Base-by-base conservation (phyloP, 1,140 invertebrate species). In the Danaus plexippus region DNA sequence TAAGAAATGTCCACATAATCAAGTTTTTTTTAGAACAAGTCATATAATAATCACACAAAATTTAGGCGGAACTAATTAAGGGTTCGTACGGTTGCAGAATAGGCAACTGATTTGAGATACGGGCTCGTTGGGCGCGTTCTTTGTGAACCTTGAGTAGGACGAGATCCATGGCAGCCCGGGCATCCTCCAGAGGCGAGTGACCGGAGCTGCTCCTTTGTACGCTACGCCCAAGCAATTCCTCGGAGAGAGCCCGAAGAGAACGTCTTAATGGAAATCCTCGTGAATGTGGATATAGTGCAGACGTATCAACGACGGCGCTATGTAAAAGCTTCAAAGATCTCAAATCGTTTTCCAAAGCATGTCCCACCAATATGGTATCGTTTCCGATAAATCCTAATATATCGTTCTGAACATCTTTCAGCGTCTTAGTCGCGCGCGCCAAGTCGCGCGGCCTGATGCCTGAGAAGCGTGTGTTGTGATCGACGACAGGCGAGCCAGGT, bases 301-400 rank as follows among this genome's bases (percentile, higher is more conserved):
- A 92, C 0, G 96, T 99, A 75, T 99, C 97, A 18, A 99, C 91
- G 9, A 98, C 91, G 1, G 88, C 92, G 3, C 88, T 82, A 70
- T 99, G 98, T 1, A 98, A 88, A 3, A 99, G 72, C 71, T 92
- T 94, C 11, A 99, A 76, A 0, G 93, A 94, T 11, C 93, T 88
- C 7, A 99, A 87, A 88, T 99, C 98, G 77, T 96, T 98, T 63
- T 99, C 97, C 43, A 99, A 85, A 8, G 93, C 95, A 82, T 99
- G 98, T 0, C 98, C 98, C 48, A 99, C 92, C 0, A 99, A 84
- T 48, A 99, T 95, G 0, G 96, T 96, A 54, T 97, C 92, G 2
- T 91, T 90, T 46, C 90, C 89, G 52, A 98, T 91, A 50, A 97
- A 90, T 18, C 89, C 89, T 54, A 94, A 87, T 9, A 99, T 80